Base-by-base conservation (phyloP, 2,888 invertebrate genomes). In the Lordiphosa fenestrarum region DNA sequence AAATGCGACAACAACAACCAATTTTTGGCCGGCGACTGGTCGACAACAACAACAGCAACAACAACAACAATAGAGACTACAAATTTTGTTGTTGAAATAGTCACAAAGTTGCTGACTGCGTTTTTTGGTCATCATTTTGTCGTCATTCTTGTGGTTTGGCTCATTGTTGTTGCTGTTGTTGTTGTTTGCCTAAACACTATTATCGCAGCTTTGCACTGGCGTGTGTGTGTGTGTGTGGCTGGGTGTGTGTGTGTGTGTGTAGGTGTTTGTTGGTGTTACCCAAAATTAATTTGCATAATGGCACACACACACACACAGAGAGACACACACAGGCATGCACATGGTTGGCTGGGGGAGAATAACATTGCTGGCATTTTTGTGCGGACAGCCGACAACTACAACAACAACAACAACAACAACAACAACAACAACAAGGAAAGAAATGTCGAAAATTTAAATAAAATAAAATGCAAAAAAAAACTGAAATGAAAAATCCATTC, bases 221-320 rank as follows among this genome's bases (percentile, higher is more conserved):
- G 23, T 44, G 40, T 51, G 41, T 40, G 30, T 50, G 57, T 38
- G 42, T 44, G 30, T 51, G 48, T 21, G 39, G 39, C 35, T 13
- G 36, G 15, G 15, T 15, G 15, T 15, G 15, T 30, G 35, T 53
- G 48, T 52, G 47, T 47, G n/a, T 55, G 44, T 47, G 49, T 54
- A 66, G 71, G 66, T 63, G 67, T 70, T 66, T 67, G 67, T 66
- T 66, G 69, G 47, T 69, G 62, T 68, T 65, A 70, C 73, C 83
- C 68, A 80, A 77, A 83, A 83, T 83, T 83, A 77, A 77, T 77
- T 77, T 77, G 70, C 77, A 77, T 77, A 77, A 77, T 75, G 73
- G 63, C 33, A 37, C 35, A 48, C 51, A 49, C 37, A 48, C 53
- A 42, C 46, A 49, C 46, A 41, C 38, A 53, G 21, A 41, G 48